Evolutionary conservation across 2,113 vertebrate genomes (phyloP), one percentile per base, ranked within the genome.

Genomic region (Festucalex cinctus): DNA sequence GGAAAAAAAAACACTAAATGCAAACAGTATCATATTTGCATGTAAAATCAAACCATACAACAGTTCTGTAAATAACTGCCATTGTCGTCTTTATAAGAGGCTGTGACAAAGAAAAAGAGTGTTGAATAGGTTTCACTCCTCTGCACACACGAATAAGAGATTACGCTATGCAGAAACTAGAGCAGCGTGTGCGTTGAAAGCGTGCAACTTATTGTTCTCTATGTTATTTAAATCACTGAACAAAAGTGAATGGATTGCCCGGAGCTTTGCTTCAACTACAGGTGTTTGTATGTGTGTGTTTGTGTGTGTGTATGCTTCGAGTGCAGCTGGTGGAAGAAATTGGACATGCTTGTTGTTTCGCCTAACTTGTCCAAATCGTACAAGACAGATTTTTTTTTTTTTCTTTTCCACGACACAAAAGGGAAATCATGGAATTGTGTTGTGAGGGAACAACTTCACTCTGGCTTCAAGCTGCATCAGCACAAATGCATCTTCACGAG

Each of bases 211-310:
- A 77, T 79, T 85, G 75, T 88, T 79, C 85, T 76, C 69, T 78
- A 63, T 83, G 73, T 83, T 86, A 89, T 86, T 89, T 88, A 88
- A 89, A 86, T 86, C 79, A 83, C 78, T 10, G 74, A 85, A 78
- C 81, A 86, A 89, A 82, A 77, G 75, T 57, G 53, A 78, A 79
- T 62, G 70, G 76, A 76, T 80, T 53, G 78, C 82, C 57, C 60
- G 32, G 65, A 81, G 80, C 74, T 86, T 80, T 70, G 80, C 74
- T 86, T 80, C 70, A 66, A 75, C 72, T 77, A 78, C 86, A 88
- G 84, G 85, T 89, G 81, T 81, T 66, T 69, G 62, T 2, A 68
- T 69, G 56, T 2, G 70, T 62, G 77, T 56, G 53, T 28, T 24
- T 9, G 51, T 54, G 85, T 86, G 79, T 81, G 69, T 68, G 56